A percentile compares a stretch with the other conserved stretches of the same genome.
These are phyloP conservation scores for Agriopis leucophaearia DNA, from an alignment of 2,888 invertebrate genomes.

Conservation along the genomic window DNA sequence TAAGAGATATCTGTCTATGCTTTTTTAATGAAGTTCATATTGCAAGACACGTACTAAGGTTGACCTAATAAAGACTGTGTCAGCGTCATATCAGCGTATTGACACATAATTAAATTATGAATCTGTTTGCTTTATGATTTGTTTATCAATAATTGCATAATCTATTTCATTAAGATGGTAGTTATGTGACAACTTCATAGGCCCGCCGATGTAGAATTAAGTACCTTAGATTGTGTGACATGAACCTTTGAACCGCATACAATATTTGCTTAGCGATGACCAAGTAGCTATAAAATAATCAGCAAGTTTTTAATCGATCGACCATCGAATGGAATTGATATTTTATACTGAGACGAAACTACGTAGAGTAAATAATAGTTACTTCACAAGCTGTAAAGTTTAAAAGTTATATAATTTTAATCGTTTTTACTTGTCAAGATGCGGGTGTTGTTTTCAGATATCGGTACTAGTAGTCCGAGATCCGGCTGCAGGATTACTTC, in stretches of 20 bases:
- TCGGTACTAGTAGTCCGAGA: no score
- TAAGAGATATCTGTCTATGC: slow-evolving; percentile 19
- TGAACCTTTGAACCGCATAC: slow-evolving; percentile 24
- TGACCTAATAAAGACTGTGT: slow-evolving; percentile 71
- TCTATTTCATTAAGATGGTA: slow-evolving; percentile 35
- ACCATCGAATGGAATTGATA: slow-evolving; percentile 35
- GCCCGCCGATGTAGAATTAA: slow-evolving; percentile 32
- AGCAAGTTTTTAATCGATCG: slow-evolving; percentile 22
- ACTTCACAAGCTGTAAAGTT: no score
- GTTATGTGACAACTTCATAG: slow-evolving; percentile 30
- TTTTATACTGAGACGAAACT: slow-evolving; percentile 10
- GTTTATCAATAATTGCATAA: slow-evolving; percentile 57
- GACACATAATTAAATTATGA: slow-evolving; percentile 65
- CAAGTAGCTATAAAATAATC: slow-evolving; percentile 18
- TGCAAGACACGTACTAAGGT: slow-evolving; percentile 63
- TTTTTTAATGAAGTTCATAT: slow-evolving; percentile 59
- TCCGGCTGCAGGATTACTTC: no score
- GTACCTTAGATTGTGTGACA: slow-evolving; percentile 27
- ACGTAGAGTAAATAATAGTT: not conserved
- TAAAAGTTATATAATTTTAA: no score
- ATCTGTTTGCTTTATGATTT: slow-evolving; percentile 61
- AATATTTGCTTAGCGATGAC: slow-evolving; percentile 13
- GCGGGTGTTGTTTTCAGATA: no score
- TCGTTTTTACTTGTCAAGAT: no score
- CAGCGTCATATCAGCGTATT: slow-evolving; percentile 68